Percentiles rank a stretch among this genome's conserved stretches.
Conservation (phyloP, 2,797 vertebrate genomes). For the Gymnocypris eckloni region DNA sequence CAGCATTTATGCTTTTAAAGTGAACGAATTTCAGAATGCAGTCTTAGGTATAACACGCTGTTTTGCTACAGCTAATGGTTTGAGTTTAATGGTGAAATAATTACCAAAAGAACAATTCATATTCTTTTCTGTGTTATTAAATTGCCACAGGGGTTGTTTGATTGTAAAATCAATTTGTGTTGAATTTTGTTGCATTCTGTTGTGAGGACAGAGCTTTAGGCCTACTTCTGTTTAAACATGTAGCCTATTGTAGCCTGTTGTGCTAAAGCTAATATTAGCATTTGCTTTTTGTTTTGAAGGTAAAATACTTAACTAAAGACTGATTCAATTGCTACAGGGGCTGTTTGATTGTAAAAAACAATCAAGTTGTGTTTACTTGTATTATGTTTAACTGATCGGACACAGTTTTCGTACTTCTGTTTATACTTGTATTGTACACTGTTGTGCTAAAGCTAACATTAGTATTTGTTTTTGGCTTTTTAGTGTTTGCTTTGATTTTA, state of each 20-base stretch:
- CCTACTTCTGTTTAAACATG: background rate
- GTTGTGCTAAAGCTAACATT: background rate
- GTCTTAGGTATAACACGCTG: background rate
- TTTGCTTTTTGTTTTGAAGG: background rate
- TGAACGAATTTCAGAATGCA: background rate
- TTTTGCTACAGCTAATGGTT: background rate
- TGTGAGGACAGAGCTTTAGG: background rate
- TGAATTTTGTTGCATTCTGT: background rate
- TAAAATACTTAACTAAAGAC: background rate
- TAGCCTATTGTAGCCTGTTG: background rate
- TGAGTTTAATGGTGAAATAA: background rate
- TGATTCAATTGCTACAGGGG: background rate
- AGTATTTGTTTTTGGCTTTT: background rate
- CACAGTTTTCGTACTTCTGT: background rate
- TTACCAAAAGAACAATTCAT: background rate
- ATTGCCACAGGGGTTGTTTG: background rate
- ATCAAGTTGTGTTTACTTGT: too few species aligned
- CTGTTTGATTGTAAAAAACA: background rate
- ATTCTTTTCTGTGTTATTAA: background rate
- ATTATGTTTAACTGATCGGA: background rate
- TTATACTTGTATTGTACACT: background rate
- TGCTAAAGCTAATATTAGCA: background rate
- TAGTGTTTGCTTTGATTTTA: background rate
- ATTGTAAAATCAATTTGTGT: background rate
- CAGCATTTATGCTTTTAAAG: background rate